Percentiles rank a stretch among this genome's conserved stretches.
Conservation (phyloP, 2,113 vertebrate genomes). For the Pantherophis guttatus region DNA sequence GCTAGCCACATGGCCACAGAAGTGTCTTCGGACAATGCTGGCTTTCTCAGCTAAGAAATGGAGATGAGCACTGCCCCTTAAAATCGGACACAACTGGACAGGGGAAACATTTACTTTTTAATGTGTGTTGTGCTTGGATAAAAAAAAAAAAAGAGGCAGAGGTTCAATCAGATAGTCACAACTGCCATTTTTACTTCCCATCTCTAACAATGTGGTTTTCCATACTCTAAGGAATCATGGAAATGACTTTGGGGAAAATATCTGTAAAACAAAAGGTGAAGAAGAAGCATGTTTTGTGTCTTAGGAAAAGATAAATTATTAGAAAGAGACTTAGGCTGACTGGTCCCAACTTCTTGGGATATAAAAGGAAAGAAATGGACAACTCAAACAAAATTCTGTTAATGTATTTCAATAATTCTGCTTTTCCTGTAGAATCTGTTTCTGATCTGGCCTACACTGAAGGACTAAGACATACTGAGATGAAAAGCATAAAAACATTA, state of each 20-base stretch:
- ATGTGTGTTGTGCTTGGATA: background rate
- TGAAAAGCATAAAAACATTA: background rate
- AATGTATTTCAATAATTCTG: background rate
- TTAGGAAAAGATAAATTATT: background rate
- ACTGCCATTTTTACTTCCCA: background rate
- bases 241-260: background rate
- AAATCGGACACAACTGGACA: background rate
- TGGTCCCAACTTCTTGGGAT: background rate
- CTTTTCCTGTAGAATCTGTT: background rate
- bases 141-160: background rate
- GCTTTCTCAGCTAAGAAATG: background rate
- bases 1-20: background rate
- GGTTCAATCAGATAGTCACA: background rate
- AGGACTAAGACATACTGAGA: background rate
- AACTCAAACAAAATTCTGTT: background rate
- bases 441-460: background rate
- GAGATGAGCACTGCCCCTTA: background rate
- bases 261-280: background rate
- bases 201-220: background rate
- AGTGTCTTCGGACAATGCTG: background rate
- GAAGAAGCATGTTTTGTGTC: background rate
- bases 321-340: background rate
- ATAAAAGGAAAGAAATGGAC: background rate
- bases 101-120: background rate
- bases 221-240: background rate